Evolutionary conservation across 2,113 vertebrate genomes (phyloP).

Genomic region (Bothrops jararaca): DNA sequence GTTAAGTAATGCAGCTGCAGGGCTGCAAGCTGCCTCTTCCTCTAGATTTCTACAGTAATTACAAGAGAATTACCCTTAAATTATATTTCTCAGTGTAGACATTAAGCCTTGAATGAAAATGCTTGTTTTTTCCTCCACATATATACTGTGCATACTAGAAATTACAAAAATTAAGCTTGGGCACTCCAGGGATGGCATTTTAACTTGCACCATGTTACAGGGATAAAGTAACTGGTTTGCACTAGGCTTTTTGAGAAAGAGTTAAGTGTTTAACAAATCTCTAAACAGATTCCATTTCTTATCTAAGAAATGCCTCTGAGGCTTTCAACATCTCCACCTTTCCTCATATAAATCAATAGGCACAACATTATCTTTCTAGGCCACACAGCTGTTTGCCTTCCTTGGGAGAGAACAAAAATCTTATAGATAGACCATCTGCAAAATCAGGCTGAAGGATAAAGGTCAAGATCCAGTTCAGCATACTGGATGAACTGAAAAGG

Average conservation of each 20-base stretch:
- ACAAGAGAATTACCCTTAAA: neutral
- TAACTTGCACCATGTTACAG: neutral
- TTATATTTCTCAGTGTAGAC: neutral
- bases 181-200: neutral
- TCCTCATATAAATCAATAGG: neutral
- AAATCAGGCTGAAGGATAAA: constrained; percentile 43
- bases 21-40: neutral
- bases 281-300: neutral
- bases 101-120: neutral
- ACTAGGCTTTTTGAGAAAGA: neutral
- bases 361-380: constrained; percentile 72
- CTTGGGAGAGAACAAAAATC: constrained; percentile 40
- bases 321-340: neutral
- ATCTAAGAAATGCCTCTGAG: neutral
- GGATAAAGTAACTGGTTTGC: neutral
- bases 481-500: neutral
- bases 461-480: constrained; percentile 8
- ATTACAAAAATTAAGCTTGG: neutral
- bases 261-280: neutral
- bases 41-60: neutral
- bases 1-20: neutral
- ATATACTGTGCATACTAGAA: neutral
- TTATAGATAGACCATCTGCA: constrained; percentile 30
- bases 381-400: constrained; percentile 76
- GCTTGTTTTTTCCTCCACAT: neutral